phyloP scores from a whole-genome alignment of 2,113 vertebrate genomes.

The Alethe diademata region DNA sequence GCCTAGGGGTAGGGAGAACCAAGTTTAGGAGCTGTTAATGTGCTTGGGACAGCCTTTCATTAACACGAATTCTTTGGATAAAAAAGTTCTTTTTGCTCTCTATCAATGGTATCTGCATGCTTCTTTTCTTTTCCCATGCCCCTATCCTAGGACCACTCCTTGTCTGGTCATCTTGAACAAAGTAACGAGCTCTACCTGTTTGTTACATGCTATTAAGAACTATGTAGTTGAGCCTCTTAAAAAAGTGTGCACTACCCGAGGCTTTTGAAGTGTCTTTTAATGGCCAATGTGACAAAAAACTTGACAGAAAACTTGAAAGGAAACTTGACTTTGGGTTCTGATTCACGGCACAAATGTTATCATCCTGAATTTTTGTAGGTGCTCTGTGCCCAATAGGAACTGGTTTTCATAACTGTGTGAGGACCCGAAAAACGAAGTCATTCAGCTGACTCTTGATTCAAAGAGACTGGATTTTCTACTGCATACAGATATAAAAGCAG shows the following conservation, averaged over 20 bases:
- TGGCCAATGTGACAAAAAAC: not conserved
- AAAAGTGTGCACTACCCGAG: accelerated
- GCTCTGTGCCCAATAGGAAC: not conserved
- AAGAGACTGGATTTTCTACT: not conserved
- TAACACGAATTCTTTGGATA: not conserved
- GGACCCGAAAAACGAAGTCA: not conserved
- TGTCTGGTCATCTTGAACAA: not conserved
- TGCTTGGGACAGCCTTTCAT: not conserved
- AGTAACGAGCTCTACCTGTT: not conserved
- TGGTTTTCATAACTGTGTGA: not conserved
- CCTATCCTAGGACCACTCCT: not conserved
- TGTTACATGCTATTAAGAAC: not conserved
- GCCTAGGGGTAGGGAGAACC: not conserved
- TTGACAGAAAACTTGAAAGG: not conserved
- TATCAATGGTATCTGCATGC: not conserved
- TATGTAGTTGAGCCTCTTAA: not conserved
- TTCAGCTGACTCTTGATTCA: not conserved
- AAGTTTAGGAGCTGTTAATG: not conserved
- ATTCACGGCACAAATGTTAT: not conserved
- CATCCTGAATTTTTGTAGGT: not conserved
- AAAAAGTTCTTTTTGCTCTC: not conserved
- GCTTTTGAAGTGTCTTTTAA: not conserved
- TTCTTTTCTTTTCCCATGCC: not conserved
- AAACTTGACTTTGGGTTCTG: not conserved
- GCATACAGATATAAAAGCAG: not conserved